These are phyloP conservation scores for Hirundo rustica DNA, from an alignment of 2,797 vertebrate genomes.

Conservation along the genomic window DNA sequence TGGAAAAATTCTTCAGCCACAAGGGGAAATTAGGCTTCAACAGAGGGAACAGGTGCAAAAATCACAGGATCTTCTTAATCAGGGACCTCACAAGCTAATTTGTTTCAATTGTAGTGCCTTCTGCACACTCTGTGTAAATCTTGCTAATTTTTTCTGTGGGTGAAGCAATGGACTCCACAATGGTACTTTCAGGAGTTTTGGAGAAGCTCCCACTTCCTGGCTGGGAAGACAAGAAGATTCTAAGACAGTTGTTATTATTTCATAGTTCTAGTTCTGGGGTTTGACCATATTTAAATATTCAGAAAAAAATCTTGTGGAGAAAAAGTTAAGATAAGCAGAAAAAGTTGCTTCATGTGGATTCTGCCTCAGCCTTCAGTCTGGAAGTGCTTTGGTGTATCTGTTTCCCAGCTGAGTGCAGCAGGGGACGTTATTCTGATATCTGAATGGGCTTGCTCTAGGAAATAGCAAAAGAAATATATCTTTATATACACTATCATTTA, in stretches of 20 bases:
- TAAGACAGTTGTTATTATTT: not conserved
- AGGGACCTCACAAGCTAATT: not conserved
- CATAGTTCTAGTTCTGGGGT: not conserved
- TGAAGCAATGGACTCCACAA: too few species aligned
- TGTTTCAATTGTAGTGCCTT: not conserved
- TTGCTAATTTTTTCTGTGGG: not conserved
- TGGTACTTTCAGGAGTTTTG: not conserved
- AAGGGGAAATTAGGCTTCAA: not conserved
- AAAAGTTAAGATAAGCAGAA: not conserved
- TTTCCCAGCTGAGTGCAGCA: not conserved
- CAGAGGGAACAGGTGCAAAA: rapidly evolving
- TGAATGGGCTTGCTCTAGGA: not conserved
- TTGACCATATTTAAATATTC: not conserved
- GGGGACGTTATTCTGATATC: not conserved
- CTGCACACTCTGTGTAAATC: not conserved
- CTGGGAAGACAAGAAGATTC: not conserved
- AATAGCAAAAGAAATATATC: not conserved
- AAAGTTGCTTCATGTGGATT: not conserved
- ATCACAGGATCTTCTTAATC: not conserved
- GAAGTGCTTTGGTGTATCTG: not conserved
- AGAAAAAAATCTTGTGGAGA: not conserved
- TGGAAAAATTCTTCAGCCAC: not conserved
- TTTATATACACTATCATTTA: not conserved
- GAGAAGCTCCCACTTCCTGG: not conserved
- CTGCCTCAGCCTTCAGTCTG: not conserved